Evolutionary conservation across 2,888 invertebrate species (phyloP).

Genomic region (Lasiommata megera): DNA sequence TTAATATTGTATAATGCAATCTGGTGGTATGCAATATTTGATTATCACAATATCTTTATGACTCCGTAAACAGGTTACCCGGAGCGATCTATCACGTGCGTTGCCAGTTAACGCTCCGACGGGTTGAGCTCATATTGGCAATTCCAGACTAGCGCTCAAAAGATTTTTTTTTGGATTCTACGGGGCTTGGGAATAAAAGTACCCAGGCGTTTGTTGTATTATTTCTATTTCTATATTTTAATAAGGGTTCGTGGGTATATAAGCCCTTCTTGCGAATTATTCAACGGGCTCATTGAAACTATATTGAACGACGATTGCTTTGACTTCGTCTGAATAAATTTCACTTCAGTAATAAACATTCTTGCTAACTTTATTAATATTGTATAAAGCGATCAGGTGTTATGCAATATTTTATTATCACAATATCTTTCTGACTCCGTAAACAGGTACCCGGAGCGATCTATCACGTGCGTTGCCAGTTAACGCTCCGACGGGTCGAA

Average conservation of each 20-base stretch:
- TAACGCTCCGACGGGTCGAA: conserved; percentile 59
- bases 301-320: too few species aligned
- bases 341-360: conserved; percentile 3
- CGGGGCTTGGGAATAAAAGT: conserved; percentile 2
- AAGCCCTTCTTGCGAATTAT: too few species aligned
- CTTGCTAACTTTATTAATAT: neutral
- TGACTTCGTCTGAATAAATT: too few species aligned
- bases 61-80: conserved; percentile 48
- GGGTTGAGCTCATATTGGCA: conserved; percentile 48
- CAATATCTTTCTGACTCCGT: conserved; percentile 45
- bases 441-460: conserved; percentile 53
- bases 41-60: conserved; percentile 49
- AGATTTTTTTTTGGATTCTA: conserved; percentile 39
- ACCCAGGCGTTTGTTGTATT: too few species aligned
- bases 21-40: conserved; percentile 47
- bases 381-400: neutral
- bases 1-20: neutral
- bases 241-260: too few species aligned
- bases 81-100: conserved; percentile 61
- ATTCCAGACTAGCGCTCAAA: conserved; percentile 49
- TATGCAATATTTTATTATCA: conserved; percentile 56
- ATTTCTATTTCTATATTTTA: too few species aligned
- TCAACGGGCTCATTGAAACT: too few species aligned
- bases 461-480: conserved; percentile 64
- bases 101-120: conserved; percentile 64